Percentiles rank a stretch among this genome's conserved stretches.
Evolutionary conservation across 2,888 invertebrate species (phyloP).

Genomic region (Eucera pruinosa): DNA sequence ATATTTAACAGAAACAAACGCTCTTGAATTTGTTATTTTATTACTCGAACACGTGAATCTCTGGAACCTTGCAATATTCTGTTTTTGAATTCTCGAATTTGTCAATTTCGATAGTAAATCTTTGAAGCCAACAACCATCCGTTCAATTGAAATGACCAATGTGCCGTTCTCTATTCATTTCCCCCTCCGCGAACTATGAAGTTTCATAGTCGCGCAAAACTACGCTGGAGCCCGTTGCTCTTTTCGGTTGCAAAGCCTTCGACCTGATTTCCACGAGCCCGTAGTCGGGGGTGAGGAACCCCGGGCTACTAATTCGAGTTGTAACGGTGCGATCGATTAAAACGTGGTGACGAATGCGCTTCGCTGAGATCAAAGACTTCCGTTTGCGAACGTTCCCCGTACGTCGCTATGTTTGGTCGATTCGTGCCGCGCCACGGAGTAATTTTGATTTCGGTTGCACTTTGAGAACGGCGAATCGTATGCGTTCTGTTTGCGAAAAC

Average conservation of each 20-base stretch:
- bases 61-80: too few species aligned
- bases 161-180: background rate
- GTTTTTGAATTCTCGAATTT: too few species aligned
- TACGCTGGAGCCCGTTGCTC: slow-evolving; percentile 6
- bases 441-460: background rate
- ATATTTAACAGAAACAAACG: too few species aligned
- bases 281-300: slow-evolving; percentile 26
- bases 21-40: too few species aligned
- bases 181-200: background rate
- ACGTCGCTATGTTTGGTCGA: background rate
- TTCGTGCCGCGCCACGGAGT: background rate
- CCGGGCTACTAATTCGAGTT: slow-evolving; percentile 41
- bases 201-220: background rate
- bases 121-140: too few species aligned
- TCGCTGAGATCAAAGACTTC: slow-evolving; percentile 26
- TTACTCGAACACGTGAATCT: too few species aligned
- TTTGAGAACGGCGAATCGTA: background rate
- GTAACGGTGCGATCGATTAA: slow-evolving; percentile 52
- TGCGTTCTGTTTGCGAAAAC: too few species aligned
- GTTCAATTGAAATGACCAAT: too few species aligned
- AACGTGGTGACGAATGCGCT: slow-evolving; percentile 31
- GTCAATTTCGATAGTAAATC: background rate
- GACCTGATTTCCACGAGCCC: slow-evolving; percentile 40
- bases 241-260: slow-evolving; percentile 22
- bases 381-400: background rate